A percentile compares a stretch with the other conserved stretches of the same genome.
phyloP scores from a whole-genome alignment of 2,113 vertebrate species.

The Scytalopus superciliaris region DNA sequence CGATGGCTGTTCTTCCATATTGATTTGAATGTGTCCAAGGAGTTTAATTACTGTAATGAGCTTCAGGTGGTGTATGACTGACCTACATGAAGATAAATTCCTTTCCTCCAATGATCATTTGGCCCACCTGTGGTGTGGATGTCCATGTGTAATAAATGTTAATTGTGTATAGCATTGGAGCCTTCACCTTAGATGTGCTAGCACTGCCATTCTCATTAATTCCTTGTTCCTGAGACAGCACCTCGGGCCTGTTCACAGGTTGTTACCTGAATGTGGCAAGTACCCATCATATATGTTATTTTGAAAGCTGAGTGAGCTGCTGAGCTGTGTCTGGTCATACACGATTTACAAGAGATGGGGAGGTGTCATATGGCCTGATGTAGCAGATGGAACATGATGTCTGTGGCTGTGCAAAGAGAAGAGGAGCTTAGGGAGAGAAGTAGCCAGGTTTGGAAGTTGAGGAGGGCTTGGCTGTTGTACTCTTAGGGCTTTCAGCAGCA shows the following conservation, averaged over 20 bases:
- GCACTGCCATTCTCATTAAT: not conserved
- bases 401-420: not conserved
- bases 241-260: not conserved
- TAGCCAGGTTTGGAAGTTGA: not conserved
- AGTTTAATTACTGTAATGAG: not conserved
- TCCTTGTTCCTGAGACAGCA: not conserved
- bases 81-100: not conserved
- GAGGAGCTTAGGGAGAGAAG: not conserved
- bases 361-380: not conserved
- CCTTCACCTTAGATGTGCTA: not conserved
- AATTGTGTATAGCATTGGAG: not conserved
- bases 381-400: not conserved
- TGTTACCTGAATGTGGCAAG: not conserved
- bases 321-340: not conserved
- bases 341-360: not conserved
- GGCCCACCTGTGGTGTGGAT: not conserved
- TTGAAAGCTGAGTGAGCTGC: not conserved
- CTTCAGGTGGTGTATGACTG: not conserved
- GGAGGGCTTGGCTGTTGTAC: not conserved
- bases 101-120: not conserved
- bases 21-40: not conserved
- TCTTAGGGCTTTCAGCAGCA: not conserved
- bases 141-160: not conserved
- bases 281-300: accelerated
- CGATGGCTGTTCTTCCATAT: not conserved